Percentiles rank a stretch among this genome's conserved stretches.
Conservation (phyloP, 2,888 invertebrate genomes). For the Orthonychiurus folsomi region DNA sequence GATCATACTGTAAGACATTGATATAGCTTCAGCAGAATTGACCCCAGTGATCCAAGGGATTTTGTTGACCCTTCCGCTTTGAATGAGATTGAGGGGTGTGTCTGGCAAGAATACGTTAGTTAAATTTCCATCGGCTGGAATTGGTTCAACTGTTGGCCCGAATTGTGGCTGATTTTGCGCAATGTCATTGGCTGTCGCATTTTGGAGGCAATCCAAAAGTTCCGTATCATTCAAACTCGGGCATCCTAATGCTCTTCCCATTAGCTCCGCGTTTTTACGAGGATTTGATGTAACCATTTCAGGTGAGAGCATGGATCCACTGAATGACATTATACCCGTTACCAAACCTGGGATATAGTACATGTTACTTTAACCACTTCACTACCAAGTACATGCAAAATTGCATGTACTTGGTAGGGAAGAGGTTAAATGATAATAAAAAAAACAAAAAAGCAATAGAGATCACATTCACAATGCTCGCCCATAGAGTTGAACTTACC, state of each 20-base stretch:
- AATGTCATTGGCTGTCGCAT: conserved; percentile 8
- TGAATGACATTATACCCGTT: conserved; percentile 13
- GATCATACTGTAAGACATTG: conserved; percentile 8
- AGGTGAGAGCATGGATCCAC: conserved; percentile 3
- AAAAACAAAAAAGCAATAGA: no score
- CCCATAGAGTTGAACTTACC: no score
- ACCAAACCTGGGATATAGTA: conserved; percentile 5
- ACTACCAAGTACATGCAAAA: no score
- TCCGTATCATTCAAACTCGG: neutral
- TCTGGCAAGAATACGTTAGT: conserved; percentile 6
- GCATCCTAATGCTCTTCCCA: neutral
- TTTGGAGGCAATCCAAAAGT: conserved; percentile 5
- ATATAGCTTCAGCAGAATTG: conserved; percentile 11
- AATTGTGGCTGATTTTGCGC: neutral
- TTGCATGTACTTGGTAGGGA: no score
- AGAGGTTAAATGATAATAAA: no score
- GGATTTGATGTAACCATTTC: conserved; percentile 4
- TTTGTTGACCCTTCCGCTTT: neutral
- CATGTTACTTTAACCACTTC: no score
- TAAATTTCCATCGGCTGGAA: conserved; percentile 10
- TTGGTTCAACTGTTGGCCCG: conserved; percentile 7
- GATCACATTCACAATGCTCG: no score
- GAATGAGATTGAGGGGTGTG: neutral
- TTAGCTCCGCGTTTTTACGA: neutral
- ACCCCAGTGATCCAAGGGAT: conserved; percentile 14